Percentiles rank a stretch among this genome's conserved stretches.
Conservation (phyloP, 30 jellyfish, hydroid and myxozoan genomes). For the Nemopilema nomurai region DNA sequence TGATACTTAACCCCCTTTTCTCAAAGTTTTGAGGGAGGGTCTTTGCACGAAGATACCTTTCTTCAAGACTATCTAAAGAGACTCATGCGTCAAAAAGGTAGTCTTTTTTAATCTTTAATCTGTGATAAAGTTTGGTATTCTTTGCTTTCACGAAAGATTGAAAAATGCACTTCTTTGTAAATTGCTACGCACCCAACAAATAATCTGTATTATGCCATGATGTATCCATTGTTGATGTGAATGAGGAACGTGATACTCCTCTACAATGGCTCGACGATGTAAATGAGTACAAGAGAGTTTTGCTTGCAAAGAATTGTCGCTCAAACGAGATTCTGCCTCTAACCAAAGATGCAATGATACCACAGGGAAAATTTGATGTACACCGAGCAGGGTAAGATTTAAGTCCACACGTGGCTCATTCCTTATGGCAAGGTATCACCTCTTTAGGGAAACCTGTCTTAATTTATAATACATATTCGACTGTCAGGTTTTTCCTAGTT, state of each 20-base stretch:
- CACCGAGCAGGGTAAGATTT: constrained; percentile 40
- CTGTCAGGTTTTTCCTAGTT: neutral
- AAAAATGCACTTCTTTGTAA: neutral
- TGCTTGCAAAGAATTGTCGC: constrained; percentile 31
- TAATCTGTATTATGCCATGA: neutral
- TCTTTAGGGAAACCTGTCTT: neutral
- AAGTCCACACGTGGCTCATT: neutral
- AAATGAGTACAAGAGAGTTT: constrained; percentile 11
- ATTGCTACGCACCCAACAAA: neutral
- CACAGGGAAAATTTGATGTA: constrained; percentile 29
- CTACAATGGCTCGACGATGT: constrained; percentile 11
- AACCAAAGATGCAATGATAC: constrained; percentile 42
- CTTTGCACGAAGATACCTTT: too few species aligned
- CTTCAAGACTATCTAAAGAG: neutral
- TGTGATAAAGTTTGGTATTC: neutral
- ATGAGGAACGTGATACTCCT: constrained; percentile 18
- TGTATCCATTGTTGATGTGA: neutral
- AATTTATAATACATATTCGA: neutral
- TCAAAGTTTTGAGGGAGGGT: too few species aligned
- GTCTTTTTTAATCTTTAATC: neutral
- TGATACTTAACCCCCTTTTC: too few species aligned
- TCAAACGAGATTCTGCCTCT: constrained; percentile 24
- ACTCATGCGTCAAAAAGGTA: neutral
- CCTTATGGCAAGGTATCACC: neutral
- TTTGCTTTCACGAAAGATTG: neutral